phyloP scores from a whole-genome alignment of 2,797 vertebrate species.

The Danio albolineatus region DNA sequence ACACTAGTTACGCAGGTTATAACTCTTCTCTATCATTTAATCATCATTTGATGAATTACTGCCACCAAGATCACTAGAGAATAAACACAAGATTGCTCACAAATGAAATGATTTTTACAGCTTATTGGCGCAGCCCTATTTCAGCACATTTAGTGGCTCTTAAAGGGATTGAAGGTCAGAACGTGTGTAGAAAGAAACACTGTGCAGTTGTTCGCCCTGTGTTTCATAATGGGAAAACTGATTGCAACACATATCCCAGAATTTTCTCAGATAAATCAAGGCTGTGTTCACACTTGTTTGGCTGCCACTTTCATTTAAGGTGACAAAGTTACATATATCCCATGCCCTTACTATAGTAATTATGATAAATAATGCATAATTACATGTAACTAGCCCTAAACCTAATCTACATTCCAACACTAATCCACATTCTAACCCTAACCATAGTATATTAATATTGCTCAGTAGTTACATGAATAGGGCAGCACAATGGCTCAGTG shows the following conservation, averaged over 20 bases:
- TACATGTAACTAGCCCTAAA: no score
- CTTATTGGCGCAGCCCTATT: neutral
- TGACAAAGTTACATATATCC: no score
- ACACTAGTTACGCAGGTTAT: neutral
- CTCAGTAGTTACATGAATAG: no score
- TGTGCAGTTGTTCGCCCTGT: neutral
- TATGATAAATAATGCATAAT: no score
- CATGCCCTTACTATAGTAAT: no score
- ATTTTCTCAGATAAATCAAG: neutral
- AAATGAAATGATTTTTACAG: neutral
- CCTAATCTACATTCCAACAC: no score
- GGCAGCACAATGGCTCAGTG: no score
- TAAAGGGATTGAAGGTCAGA: neutral
- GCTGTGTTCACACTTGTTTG: no score
- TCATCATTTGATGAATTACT: neutral
- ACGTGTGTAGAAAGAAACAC: neutral
- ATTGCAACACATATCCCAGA: neutral
- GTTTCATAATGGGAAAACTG: neutral
- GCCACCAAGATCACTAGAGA: neutral
- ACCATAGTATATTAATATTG: no score
- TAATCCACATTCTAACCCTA: no score
- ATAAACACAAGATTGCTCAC: neutral
- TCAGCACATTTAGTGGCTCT: slow-evolving; percentile 1
- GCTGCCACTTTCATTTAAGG: no score
- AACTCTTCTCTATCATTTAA: neutral